Percentiles rank a stretch among this genome's conserved stretches.
Conservation (phyloP, 2,113 vertebrate species). For the Phodopus roborovskii region DNA sequence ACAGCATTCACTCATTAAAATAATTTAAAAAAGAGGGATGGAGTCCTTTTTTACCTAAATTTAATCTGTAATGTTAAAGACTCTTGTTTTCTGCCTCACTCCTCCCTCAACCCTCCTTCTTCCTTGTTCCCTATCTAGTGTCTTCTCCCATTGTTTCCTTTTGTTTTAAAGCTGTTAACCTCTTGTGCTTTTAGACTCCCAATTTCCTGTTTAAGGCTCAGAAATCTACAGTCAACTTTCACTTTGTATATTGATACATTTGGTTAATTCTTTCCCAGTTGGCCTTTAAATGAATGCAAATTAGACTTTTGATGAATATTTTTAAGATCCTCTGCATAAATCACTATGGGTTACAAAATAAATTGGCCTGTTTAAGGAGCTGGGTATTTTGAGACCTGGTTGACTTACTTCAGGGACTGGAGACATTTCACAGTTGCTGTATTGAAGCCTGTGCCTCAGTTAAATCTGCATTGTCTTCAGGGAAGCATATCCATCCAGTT, state of each 20-base stretch:
- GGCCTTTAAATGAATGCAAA: slow-evolving; percentile 83
- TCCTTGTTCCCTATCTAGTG: background rate
- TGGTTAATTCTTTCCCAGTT: slow-evolving; percentile 80
- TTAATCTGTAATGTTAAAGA: background rate
- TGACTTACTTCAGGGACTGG: slow-evolving; percentile 66
- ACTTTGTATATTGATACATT: slow-evolving; percentile 76
- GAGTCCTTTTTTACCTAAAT: background rate
- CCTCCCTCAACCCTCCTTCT: background rate
- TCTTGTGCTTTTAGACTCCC: slow-evolving; percentile 56
- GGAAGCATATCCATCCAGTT: background rate
- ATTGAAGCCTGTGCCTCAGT: background rate
- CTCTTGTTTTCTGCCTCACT: background rate
- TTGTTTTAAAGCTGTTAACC: background rate
- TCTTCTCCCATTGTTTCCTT: no score
- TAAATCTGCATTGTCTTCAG: background rate
- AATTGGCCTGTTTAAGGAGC: slow-evolving; percentile 54
- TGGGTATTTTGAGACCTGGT: slow-evolving; percentile 74
- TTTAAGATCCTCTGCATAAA: slow-evolving; percentile 84
- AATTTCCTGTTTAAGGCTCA: slow-evolving; percentile 68
- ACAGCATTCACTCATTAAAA: background rate
- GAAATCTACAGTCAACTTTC: slow-evolving; percentile 78
- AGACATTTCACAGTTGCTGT: background rate
- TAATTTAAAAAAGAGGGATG: background rate
- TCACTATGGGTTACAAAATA: slow-evolving; percentile 46
- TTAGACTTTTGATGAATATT: slow-evolving; percentile 84